Evolutionary conservation across 2,797 vertebrate genomes (phyloP).

Genomic region (Enteromius trimaculatus): DNA sequence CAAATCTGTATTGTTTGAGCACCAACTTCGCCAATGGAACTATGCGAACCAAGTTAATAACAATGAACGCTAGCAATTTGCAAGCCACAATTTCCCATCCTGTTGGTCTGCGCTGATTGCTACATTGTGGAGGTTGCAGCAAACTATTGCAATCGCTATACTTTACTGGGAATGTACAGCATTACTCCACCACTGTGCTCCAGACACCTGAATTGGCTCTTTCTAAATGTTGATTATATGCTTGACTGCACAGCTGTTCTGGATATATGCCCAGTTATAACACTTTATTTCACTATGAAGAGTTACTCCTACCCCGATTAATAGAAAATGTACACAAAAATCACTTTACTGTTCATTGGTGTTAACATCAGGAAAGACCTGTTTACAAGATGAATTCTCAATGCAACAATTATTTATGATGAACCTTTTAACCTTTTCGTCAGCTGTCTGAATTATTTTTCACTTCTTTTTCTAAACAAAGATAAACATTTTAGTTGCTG

Average conservation of each 20-base stretch:
- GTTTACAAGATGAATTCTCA: not conserved
- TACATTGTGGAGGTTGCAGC: not conserved
- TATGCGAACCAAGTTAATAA: not conserved
- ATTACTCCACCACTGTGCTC: conserved; percentile 9
- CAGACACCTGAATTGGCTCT: conserved; percentile 27
- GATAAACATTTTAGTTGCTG: not conserved
- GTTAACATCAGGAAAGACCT: not conserved
- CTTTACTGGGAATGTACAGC: not conserved
- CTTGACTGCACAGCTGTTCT: conserved; percentile 21
- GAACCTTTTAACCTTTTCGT: not conserved
- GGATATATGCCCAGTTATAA: conserved; percentile 4
- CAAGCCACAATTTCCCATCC: not conserved
- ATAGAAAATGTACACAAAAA: conserved; percentile 17
- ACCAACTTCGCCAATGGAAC: not conserved
- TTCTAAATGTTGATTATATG: conserved; percentile 19
- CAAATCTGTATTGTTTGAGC: not conserved
- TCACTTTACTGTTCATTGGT: not conserved
- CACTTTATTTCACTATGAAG: not conserved
- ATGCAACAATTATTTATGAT: not conserved
- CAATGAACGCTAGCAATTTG: not conserved
- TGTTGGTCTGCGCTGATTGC: not conserved
- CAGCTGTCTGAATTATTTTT: not conserved
- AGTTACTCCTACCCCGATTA: conserved; percentile 4
- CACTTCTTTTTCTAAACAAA: not conserved
- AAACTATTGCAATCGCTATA: not conserved